Conservation (phyloP, 2,797 vertebrate genomes). For the Neostethus bicornis region DNA sequence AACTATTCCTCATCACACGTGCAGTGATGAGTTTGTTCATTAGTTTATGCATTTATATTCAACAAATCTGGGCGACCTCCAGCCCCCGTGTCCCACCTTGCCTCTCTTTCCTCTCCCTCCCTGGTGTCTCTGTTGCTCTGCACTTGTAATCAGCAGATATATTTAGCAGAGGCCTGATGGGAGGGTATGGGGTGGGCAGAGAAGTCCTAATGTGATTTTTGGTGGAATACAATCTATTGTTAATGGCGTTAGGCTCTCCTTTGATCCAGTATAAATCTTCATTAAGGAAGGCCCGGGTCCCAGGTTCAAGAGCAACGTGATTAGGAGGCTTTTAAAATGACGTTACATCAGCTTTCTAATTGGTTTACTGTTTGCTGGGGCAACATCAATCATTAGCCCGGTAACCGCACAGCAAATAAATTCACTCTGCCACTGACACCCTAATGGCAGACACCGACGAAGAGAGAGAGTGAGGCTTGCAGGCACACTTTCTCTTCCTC, state of each 20-base stretch:
- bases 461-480: constrained; percentile 71
- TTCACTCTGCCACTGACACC: constrained; percentile 94
- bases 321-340: constrained; percentile 99
- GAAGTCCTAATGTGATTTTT: constrained; percentile 85
- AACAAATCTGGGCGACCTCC: constrained; percentile 58
- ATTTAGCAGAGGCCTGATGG: constrained; percentile 80
- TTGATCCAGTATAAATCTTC: constrained; percentile 99
- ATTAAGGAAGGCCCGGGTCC: constrained; percentile 95
- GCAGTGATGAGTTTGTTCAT: constrained; percentile 59
- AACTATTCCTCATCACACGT: constrained; percentile 38
- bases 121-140: constrained; percentile 66
- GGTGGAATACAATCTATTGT: constrained; percentile 96
- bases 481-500: constrained; percentile 62
- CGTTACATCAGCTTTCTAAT: constrained; percentile 99
- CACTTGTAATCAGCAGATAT: constrained; percentile 82
- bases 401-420: constrained; percentile 95
- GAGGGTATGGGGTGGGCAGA: constrained; percentile 67
- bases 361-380: constrained; percentile 98
- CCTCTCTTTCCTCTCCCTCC: constrained; percentile 49
- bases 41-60: constrained; percentile 57
- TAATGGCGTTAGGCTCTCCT: constrained; percentile 95
- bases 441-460: constrained; percentile 86
- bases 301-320: constrained; percentile 96
- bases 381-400: constrained; percentile 97
- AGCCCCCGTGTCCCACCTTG: constrained; percentile 29